phyloP scores from a whole-genome alignment of 1,140 invertebrate genomes.

The Coptotermes formosanus region DNA sequence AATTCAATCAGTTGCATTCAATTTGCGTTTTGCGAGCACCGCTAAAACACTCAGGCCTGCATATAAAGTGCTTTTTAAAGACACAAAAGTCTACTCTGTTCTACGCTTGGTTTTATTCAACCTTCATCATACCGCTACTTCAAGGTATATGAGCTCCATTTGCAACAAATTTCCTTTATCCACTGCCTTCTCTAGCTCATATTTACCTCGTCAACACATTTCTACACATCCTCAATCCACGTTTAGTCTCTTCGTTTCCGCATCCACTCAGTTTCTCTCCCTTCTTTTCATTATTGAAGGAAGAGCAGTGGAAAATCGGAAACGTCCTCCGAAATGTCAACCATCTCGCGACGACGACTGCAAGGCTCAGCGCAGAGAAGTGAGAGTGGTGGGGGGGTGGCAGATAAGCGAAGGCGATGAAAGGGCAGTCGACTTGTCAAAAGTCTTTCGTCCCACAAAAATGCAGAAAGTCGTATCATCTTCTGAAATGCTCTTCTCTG shows the following conservation, averaged over 20 bases:
- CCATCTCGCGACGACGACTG: neutral
- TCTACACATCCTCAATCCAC: neutral
- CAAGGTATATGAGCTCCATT: neutral
- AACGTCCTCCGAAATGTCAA: constrained; percentile 9
- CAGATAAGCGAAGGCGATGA: constrained; percentile 1
- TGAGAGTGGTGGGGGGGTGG: neutral
- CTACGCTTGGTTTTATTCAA: too few relatives aligned
- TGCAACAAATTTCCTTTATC: neutral
- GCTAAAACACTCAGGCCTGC: too few relatives aligned
- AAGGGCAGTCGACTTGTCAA: constrained; percentile 12
- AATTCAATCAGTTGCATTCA: too few relatives aligned
- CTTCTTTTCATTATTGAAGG: constrained; percentile 10
- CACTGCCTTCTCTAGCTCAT: neutral
- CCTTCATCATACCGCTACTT: too few relatives aligned
- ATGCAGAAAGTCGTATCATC: neutral
- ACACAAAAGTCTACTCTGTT: too few relatives aligned
- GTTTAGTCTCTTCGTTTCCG: neutral
- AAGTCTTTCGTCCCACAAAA: constrained; percentile 8
- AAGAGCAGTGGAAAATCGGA: constrained; percentile 17
- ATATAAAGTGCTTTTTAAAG: too few relatives aligned
- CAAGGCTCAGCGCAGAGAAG: neutral
- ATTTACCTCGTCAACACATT: constrained; percentile 16
- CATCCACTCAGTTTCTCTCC: neutral
- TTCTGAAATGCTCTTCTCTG: neutral
- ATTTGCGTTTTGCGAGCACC: too few relatives aligned